phyloP scores from a whole-genome alignment of 2,888 invertebrate genomes.

The Blomia tropicalis region DNA sequence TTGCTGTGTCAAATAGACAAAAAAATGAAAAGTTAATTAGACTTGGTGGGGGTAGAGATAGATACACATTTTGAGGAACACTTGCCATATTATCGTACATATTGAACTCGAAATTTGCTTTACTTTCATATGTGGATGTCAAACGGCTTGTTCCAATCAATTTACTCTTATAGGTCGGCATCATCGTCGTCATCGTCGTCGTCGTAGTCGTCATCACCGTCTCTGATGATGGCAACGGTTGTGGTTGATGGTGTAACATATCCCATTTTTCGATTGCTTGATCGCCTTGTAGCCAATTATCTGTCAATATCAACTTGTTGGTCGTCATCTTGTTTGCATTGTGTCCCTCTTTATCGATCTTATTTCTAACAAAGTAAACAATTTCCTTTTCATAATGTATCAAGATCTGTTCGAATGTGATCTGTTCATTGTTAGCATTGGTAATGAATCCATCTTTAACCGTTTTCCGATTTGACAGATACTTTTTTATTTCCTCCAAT shows the following conservation, averaged over 20 bases:
- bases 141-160: no score
- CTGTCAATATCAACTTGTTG: background rate
- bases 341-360: background rate
- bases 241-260: background rate
- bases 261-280: background rate
- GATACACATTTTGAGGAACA: no score
- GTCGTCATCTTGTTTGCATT: background rate
- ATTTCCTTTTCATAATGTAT: slow-evolving; percentile 4
- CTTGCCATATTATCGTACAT: no score
- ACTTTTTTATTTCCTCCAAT: slow-evolving; percentile 2
- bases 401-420: background rate
- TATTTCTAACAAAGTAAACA: background rate
- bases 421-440: background rate
- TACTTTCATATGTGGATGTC: no score
- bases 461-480: background rate
- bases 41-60: no score
- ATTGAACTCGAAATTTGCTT: no score
- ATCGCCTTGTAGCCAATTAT: background rate
- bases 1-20: no score
- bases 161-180: slow-evolving; percentile 4
- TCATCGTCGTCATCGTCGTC: background rate
- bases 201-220: background rate
- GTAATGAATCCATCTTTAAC: background rate
- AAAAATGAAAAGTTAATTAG: no score
- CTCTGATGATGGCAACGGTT: background rate